Evolutionary conservation across 2,888 invertebrate genomes (phyloP).

Genomic region (Amphipoea oculea): DNA sequence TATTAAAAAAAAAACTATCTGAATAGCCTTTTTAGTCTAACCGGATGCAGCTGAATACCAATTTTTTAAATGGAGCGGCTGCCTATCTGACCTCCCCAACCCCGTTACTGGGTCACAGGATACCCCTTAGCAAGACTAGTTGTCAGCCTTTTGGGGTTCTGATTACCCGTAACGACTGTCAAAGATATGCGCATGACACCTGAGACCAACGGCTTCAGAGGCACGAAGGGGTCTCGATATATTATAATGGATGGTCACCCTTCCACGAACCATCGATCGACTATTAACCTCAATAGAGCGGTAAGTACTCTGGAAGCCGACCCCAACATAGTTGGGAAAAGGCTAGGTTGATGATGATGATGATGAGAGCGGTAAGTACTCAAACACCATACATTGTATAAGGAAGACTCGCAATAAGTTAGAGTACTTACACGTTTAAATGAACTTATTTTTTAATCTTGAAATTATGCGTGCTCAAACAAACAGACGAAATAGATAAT

Average conservation of each 20-base stretch:
- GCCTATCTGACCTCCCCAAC: background rate
- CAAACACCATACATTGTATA: background rate
- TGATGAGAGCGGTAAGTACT: too few relatives aligned
- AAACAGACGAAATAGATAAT: background rate
- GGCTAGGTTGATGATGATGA: background rate
- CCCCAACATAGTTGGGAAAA: too few relatives aligned
- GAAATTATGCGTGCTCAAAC: background rate
- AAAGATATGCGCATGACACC: background rate
- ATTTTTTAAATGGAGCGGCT: background rate
- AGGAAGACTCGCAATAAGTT: background rate
- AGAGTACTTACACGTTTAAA: background rate
- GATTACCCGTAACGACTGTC: background rate
- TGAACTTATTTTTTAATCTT: background rate
- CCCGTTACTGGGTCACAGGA: background rate
- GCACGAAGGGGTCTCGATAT: background rate
- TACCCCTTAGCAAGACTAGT: background rate
- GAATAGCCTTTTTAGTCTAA: too few relatives aligned
- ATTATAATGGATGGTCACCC: background rate
- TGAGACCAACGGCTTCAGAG: too few relatives aligned
- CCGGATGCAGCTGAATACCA: too few relatives aligned
- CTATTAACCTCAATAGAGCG: background rate
- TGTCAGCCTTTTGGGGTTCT: background rate
- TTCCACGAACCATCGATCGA: background rate
- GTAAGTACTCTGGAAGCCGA: too few relatives aligned
- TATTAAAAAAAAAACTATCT: background rate